phyloP scores from a whole-genome alignment of 2,888 invertebrate species.

The Caenorhabditis sp. region DNA sequence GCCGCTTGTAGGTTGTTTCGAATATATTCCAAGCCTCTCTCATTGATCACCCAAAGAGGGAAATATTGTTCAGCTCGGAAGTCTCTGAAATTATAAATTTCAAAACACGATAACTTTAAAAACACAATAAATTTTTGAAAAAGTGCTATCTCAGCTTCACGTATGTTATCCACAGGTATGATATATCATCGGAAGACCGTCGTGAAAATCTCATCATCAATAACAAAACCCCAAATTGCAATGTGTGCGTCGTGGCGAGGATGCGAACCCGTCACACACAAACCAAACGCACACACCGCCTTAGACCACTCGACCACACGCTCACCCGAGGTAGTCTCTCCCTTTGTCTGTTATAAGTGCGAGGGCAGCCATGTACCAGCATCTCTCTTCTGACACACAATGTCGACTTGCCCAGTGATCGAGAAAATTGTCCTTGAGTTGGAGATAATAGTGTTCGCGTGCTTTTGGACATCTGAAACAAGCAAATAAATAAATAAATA shows the following conservation, averaged over 20 bases:
- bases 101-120: not conserved
- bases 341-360: constrained; percentile 92
- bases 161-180: constrained; percentile 43
- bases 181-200: constrained; percentile 46
- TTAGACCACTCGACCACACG: constrained; percentile 45
- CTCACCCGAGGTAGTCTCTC: constrained; percentile 78
- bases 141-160: constrained; percentile 41
- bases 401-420: constrained; percentile 71
- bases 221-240: constrained; percentile 13
- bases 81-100: constrained; percentile 71
- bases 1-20: constrained; percentile 79
- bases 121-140: constrained; percentile 4
- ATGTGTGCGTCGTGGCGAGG: constrained; percentile 3
- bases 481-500: constrained; percentile 3
- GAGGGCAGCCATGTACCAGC: constrained; percentile 84
- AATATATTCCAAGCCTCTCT: constrained; percentile 74
- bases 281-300: constrained; percentile 70
- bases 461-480: constrained; percentile 85
- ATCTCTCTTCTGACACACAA: constrained; percentile 73
- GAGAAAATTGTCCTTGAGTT: constrained; percentile 86
- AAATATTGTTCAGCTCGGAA: constrained; percentile 88
- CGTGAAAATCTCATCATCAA: constrained; percentile 51
- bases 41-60: constrained; percentile 73
- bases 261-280: constrained; percentile 18
- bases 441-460: constrained; percentile 91